Base-by-base conservation (phyloP, 2,797 vertebrate species). In the Fistularia tabacaria region DNA sequence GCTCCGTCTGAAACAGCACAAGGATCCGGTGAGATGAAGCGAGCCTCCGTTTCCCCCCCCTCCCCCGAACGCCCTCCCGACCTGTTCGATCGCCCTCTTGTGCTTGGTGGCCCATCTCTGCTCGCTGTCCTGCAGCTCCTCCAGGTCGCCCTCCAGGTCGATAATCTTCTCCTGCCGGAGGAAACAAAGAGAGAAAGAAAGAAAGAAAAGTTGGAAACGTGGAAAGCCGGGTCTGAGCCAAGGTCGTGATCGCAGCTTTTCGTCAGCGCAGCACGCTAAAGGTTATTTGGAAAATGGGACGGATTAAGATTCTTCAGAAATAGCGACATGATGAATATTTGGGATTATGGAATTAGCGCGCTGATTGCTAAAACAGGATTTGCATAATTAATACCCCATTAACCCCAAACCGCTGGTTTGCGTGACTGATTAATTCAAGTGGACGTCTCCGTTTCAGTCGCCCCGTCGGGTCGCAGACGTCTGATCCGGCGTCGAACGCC, bases 101-200 rank as follows among this genome's bases (percentile, higher is more conserved):
- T 89, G 84, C 49, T 92, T 92, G 62, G 69, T 49, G 1, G 64
- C 81, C 74, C 80, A 91, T 52, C 89, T 73, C 71, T 87, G 86
- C 74, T 91, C 90, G n/a, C 85, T 91, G 68, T 91, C 90, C 0
- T 86, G 79, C 66, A 91, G 64, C 57, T 91, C 91, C 77, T 93
- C 91, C 67, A 91, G 56, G 6, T 92, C 90, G 0, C 58, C 82
- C 76, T 92, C 90, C 67, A 91, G 54, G 66, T 91, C 90, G 3
- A 92, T 88, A 13, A 90, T 53, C 48, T 86, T 88, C 76, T 92
- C 91, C 90, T 92, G 76, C 44, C 45, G 62, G 7, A 44, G 11
- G 14, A 6, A 1, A 13, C 11, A 45, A 45, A 45, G n/a, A n/a
- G n/a, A n/a, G n/a, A 45, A 14, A 45, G 14, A 6, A 13, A 10